Percentiles rank a stretch among this genome's conserved stretches.
Conservation (phyloP, 1,140 invertebrate species). For the Danaus plexippus region DNA sequence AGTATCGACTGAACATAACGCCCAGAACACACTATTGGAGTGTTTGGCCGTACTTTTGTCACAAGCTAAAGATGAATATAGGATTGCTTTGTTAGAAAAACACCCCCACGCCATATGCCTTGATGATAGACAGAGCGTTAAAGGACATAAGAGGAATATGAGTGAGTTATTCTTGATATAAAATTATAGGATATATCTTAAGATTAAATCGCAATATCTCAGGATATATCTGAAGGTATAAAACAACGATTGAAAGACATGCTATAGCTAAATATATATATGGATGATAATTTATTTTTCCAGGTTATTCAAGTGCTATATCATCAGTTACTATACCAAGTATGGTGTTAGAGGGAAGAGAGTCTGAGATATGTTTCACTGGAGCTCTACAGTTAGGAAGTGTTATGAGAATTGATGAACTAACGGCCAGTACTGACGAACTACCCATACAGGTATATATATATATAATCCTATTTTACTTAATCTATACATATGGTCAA, state of each 20-base stretch:
- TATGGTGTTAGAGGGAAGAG: slow-evolving; percentile 36
- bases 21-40: slow-evolving; percentile 88
- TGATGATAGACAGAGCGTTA: slow-evolving; percentile 50
- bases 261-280: too few relatives aligned
- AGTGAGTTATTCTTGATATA: slow-evolving; percentile 53
- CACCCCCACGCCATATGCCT: slow-evolving; percentile 69
- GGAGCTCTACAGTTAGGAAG: slow-evolving; percentile 55
- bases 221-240: too few relatives aligned
- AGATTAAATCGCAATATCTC: too few relatives aligned
- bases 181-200: too few relatives aligned
- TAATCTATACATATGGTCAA: neutral
- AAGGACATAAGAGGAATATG: slow-evolving; percentile 63
- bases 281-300: neutral
- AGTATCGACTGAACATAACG: slow-evolving; percentile 83
- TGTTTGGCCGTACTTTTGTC: slow-evolving; percentile 82
- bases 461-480: slow-evolving; percentile 5
- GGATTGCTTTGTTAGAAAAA: slow-evolving; percentile 72
- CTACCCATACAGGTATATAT: slow-evolving; percentile 53
- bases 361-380: slow-evolving; percentile 49
- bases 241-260: too few relatives aligned
- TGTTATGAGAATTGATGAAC: slow-evolving; percentile 44
- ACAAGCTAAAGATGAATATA: slow-evolving; percentile 75
- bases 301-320: slow-evolving; percentile 56
- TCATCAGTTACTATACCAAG: slow-evolving; percentile 42
- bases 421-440: slow-evolving; percentile 56